phyloP scores from a whole-genome alignment of 2,113 vertebrate species.

The Myiozetetes cayanensis region DNA sequence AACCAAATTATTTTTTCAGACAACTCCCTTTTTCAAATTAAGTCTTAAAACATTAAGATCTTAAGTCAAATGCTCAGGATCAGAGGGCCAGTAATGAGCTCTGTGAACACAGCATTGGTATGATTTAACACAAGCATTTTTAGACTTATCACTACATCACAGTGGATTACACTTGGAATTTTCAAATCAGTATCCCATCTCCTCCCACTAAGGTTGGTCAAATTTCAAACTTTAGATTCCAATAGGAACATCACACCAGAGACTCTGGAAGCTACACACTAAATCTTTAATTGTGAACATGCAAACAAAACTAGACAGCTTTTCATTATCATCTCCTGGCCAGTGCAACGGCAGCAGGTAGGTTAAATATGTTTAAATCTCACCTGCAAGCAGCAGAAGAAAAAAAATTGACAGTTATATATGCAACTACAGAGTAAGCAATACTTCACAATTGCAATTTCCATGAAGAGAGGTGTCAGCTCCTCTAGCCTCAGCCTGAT shows the following conservation, averaged over 20 bases:
- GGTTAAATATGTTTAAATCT: not conserved
- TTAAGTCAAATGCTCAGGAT: not conserved
- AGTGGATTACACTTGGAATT: not conserved
- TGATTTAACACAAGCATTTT: not conserved
- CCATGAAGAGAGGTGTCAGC: not conserved
- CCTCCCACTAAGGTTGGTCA: not conserved
- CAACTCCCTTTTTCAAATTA: not conserved
- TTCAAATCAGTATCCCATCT: not conserved
- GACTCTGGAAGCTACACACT: not conserved
- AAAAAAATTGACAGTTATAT: not conserved
- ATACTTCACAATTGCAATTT: not conserved
- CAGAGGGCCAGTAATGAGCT: not conserved
- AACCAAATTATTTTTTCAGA: not conserved
- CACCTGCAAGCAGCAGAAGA: not conserved
- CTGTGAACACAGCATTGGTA: not conserved
- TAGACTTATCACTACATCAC: not conserved
- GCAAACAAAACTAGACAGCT: not conserved
- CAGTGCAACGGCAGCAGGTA: not conserved
- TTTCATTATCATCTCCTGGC: not conserved
- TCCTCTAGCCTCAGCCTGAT: not conserved
- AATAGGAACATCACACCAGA: not conserved
- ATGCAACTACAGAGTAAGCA: not conserved
- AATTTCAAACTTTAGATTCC: not conserved
- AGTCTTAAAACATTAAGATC: not conserved
- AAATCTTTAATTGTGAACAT: not conserved